These are phyloP conservation scores for Paralinhomoeus sp. DNA, from an alignment of 2,888 invertebrate genomes.

Conservation along the genomic window DNA sequence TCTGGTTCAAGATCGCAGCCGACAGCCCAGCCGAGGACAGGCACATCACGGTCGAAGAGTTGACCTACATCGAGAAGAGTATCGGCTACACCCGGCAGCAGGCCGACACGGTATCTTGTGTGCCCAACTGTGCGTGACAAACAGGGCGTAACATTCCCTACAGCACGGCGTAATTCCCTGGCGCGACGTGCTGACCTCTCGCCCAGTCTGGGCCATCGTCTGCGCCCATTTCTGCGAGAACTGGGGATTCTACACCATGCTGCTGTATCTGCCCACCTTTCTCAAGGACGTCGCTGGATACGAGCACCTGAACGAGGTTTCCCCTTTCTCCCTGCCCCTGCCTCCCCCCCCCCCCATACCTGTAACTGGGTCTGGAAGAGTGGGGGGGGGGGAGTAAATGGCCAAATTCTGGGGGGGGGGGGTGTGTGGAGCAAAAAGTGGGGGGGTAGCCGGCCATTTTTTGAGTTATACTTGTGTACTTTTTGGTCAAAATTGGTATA, in stretches of 20 bases:
- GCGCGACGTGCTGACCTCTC: constrained; percentile 26
- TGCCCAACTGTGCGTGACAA: too few species aligned
- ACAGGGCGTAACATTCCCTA: not conserved
- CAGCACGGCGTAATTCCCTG: constrained; percentile 26
- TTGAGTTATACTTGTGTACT: too few species aligned
- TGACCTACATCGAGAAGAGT: constrained; percentile 27
- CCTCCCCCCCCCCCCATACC: too few species aligned
- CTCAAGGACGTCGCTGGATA: constrained; percentile 26
- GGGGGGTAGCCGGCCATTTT: too few species aligned
- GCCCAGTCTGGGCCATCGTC: constrained; percentile 30
- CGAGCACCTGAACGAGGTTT: not conserved
- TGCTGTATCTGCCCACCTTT: constrained; percentile 30
- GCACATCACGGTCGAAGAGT: constrained; percentile 26
- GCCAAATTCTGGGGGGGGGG: too few species aligned
- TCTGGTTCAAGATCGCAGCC: constrained; percentile 26
- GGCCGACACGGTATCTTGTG: constrained; percentile 6
- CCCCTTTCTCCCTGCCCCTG: not conserved
- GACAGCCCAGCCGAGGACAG: constrained; percentile 29
- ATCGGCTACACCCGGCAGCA: constrained; percentile 26
- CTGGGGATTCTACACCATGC: constrained; percentile 33
- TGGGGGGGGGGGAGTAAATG: too few species aligned
- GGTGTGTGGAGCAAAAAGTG: too few species aligned
- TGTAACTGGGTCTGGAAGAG: too few species aligned
- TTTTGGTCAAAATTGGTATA: too few species aligned
- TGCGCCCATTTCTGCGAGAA: constrained; percentile 30